phyloP scores from a whole-genome alignment of 2,797 vertebrate species.

The Varecia variegata region DNA sequence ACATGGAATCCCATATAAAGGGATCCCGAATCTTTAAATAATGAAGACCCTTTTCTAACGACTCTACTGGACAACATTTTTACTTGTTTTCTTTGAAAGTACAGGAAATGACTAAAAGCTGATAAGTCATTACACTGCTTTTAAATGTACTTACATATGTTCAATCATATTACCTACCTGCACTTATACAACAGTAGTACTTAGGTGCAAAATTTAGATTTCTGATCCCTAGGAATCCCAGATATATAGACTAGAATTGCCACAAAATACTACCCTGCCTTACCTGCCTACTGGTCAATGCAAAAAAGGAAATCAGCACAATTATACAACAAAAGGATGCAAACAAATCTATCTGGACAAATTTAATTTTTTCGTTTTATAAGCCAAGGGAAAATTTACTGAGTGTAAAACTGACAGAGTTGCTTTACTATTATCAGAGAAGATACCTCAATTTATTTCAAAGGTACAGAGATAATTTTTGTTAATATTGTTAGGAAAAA shows the following conservation, averaged over 20 bases:
- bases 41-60: background rate
- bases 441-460: slow-evolving; percentile 23
- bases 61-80: background rate
- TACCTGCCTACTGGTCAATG: background rate
- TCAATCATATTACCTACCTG: background rate
- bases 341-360: background rate
- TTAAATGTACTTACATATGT: slow-evolving; percentile 20
- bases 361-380: slow-evolving; percentile 33
- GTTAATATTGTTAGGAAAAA: slow-evolving; percentile 24
- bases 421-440: slow-evolving; percentile 5
- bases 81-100: slow-evolving; percentile 7
- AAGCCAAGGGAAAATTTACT: background rate
- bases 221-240: background rate
- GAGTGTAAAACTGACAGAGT: background rate
- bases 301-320: slow-evolving; percentile 14
- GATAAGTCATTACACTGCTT: slow-evolving; percentile 9
- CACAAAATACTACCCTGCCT: background rate
- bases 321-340: slow-evolving; percentile 15
- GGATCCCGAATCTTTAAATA: background rate
- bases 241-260: background rate
- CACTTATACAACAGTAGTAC: background rate
- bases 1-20: background rate
- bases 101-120: slow-evolving; percentile 20
- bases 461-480: slow-evolving; percentile 7
- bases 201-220: background rate